These are phyloP conservation scores for Blomia tropicalis DNA, from an alignment of 2,888 invertebrate species.

Conservation along the genomic window DNA sequence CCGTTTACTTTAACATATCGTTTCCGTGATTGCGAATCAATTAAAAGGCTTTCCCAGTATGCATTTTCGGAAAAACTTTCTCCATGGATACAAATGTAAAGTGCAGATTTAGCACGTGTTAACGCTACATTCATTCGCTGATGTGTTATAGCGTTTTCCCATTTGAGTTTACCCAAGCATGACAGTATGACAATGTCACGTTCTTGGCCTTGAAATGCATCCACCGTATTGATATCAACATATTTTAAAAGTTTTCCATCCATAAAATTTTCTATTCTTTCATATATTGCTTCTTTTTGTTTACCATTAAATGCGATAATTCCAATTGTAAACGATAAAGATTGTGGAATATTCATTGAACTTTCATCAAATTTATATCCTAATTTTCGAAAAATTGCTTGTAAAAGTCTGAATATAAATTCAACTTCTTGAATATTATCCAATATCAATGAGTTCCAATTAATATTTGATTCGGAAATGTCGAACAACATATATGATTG, in stretches of 20 bases:
- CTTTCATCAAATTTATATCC: slow-evolving; percentile 27
- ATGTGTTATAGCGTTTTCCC: slow-evolving; percentile 42
- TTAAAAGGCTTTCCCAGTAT: neutral
- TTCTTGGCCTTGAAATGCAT: slow-evolving; percentile 75
- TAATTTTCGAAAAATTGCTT: neutral
- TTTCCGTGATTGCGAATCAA: neutral
- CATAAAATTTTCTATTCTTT: slow-evolving; percentile 27
- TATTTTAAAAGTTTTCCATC: slow-evolving; percentile 29
- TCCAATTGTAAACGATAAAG: slow-evolving; percentile 41
- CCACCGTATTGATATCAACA: slow-evolving; percentile 53
- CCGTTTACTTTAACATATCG: too few species aligned
- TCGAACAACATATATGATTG: slow-evolving; percentile 48
- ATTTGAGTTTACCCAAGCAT: slow-evolving; percentile 49
- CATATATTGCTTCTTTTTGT: slow-evolving; percentile 39
- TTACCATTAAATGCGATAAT: slow-evolving; percentile 54
- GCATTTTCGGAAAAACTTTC: neutral
- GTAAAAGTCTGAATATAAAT: slow-evolving; percentile 44
- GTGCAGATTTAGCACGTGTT: slow-evolving; percentile 57
- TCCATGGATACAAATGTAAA: slow-evolving; percentile 59
- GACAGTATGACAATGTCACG: slow-evolving; percentile 70
- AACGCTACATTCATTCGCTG: slow-evolving; percentile 70
- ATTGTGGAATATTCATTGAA: slow-evolving; percentile 20
- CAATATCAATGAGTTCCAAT: neutral
- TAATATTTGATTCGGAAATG: slow-evolving; percentile 36
- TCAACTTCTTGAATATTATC: slow-evolving; percentile 43